Percentiles rank a stretch among this genome's conserved stretches.
phyloP scores from a whole-genome alignment of 2,888 invertebrate genomes.

The Brenthis hecate region DNA sequence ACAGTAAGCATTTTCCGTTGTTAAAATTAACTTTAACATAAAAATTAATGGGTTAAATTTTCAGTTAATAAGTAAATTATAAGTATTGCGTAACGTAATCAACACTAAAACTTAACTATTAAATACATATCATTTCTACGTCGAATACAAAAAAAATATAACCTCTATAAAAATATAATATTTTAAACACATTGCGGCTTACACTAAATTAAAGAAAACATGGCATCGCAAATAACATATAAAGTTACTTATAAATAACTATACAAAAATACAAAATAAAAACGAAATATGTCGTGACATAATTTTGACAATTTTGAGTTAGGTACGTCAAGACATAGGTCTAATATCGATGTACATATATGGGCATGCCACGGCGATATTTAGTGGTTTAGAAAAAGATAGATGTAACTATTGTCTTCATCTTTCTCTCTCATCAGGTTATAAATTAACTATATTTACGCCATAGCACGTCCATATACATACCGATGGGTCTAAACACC shows the following conservation, averaged over 20 bases:
- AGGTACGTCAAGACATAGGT: slow-evolving; percentile 34
- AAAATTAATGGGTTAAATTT: slow-evolving; percentile 72
- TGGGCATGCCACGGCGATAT: not conserved
- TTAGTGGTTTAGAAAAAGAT: slow-evolving; percentile 6
- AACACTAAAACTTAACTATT: slow-evolving; percentile 74
- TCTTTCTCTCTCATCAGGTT: not conserved
- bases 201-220: slow-evolving; percentile 71
- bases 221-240: slow-evolving; percentile 73
- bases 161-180: slow-evolving; percentile 79
- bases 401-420: not conserved
- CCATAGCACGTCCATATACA: not conserved
- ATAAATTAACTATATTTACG: slow-evolving; percentile 1
- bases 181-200: slow-evolving; percentile 71
- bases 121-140: slow-evolving; percentile 66
- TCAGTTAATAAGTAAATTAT: slow-evolving; percentile 64
- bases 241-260: slow-evolving; percentile 50
- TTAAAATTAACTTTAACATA: slow-evolving; percentile 66
- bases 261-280: slow-evolving; percentile 48
- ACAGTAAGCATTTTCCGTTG: slow-evolving; percentile 81
- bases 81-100: slow-evolving; percentile 69
- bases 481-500: slow-evolving; percentile 14
- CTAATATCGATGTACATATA: not conserved
- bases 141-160: slow-evolving; percentile 75
- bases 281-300: slow-evolving; percentile 36
- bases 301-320: slow-evolving; percentile 33